Evolutionary conservation across 2,113 vertebrate genomes (phyloP), one percentile per base, ranked within the genome.

Genomic region (Peucedramus taeniatus): DNA sequence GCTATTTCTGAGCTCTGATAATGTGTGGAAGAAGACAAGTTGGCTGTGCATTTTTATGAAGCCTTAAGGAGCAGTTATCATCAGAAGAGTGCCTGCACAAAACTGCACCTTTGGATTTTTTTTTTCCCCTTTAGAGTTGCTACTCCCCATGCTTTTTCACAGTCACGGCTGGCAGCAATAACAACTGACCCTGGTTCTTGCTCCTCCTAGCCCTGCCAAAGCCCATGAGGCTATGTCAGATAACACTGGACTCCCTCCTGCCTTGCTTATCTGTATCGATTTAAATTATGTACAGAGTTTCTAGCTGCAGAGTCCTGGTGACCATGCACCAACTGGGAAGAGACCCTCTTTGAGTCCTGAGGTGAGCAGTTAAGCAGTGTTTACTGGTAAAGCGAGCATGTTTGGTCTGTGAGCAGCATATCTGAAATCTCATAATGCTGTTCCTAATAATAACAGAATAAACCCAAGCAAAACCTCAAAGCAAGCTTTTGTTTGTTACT

Each of bases 1-100:
- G 81, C 47, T 95, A 27, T 87, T 96, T 92, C 79, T 83, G 95
- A 93, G 71, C 83, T 92, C 63, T 92, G 39, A 78, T 95, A 92
- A 80, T 69, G 45, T 78, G 57, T 87, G 83, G 57, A 92, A 93
- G 90, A 93, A 86, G 91, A 94, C 76, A 91, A 75, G 84, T 85
- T 96, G 57, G 77, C 76, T 4, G 6, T 86, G 91, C 60, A 77
- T 94, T 96, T 96, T 94, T 96, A 89, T 96, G 82, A 91, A 96
- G 83, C 83, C 83, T 96, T 59, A 75, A 94, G 87, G 94, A 90
- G 71, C 71, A 75, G 68, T 95, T 93, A 71, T 66, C 27, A 51
- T 92, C 71, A 83, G 82, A 94, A 83, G 65, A 75, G 42, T 72
- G 84, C 88, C 76, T 89, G 68, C 30, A 63, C 57, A 92, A 51